phyloP scores from a whole-genome alignment of 2,113 vertebrate genomes.

The Psilopsiagon aurifrons region DNA sequence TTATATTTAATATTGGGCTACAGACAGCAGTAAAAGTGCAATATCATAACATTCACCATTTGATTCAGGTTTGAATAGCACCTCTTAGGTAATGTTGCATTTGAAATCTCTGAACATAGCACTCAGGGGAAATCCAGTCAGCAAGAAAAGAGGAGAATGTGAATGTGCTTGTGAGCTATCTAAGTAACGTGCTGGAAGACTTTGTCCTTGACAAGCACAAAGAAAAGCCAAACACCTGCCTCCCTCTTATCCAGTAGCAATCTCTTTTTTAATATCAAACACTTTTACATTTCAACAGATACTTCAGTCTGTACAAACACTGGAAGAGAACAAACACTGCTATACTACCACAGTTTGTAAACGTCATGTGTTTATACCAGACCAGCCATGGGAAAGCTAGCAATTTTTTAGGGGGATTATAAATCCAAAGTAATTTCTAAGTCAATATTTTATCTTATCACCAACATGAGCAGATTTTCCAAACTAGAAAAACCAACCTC shows the following conservation, averaged over 20 bases:
- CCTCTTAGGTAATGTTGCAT: background rate
- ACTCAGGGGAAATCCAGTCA: slow-evolving; percentile 28
- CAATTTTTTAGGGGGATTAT: background rate
- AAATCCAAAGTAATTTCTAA: background rate
- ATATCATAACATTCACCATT: background rate
- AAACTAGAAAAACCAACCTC: background rate
- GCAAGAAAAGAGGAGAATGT: slow-evolving; percentile 22
- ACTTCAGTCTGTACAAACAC: background rate
- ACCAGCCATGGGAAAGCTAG: background rate
- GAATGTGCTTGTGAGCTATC: slow-evolving; percentile 1
- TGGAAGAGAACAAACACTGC: background rate
- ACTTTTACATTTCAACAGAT: background rate
- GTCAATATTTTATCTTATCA: background rate
- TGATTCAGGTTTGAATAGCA: slow-evolving; percentile 15
- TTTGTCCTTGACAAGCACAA: slow-evolving; percentile 33
- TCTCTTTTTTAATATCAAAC: background rate
- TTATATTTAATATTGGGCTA: background rate
- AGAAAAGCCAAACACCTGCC: slow-evolving; percentile 14
- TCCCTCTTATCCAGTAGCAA: background rate
- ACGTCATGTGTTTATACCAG: rapidly evolving
- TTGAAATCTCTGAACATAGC: background rate
- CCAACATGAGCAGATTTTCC: background rate
- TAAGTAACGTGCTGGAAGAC: background rate
- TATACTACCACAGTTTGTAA: background rate
- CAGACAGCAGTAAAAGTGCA: background rate